phyloP scores from a whole-genome alignment of 2,797 vertebrate genomes.

The Parauchenoglanis ngamensis region DNA sequence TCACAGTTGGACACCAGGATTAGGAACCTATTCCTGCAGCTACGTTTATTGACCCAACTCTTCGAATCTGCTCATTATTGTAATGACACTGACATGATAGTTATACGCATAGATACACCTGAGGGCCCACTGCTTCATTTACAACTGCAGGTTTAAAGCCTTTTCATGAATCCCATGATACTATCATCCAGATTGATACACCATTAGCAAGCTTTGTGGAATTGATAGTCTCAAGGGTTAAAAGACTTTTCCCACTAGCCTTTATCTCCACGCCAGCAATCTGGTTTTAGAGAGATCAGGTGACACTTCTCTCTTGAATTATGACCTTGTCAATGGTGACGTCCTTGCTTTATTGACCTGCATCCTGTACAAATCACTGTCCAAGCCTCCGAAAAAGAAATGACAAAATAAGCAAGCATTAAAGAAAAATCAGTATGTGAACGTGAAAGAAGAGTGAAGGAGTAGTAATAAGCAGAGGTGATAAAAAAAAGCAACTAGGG shows the following conservation, averaged over 20 bases:
- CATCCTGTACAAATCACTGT: neutral
- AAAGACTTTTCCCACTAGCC: conserved; percentile 24
- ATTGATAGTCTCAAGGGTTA: neutral
- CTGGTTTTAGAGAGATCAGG: conserved; percentile 4
- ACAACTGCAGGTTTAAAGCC: neutral
- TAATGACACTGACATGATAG: neutral
- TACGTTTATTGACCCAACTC: conserved; percentile 2
- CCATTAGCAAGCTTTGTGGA: conserved; percentile 21
- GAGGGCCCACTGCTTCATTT: conserved; percentile 1
- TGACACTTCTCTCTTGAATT: conserved; percentile 23
- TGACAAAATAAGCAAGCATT: neutral
- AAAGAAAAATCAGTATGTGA: too few species aligned
- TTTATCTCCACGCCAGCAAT: conserved; percentile 26
- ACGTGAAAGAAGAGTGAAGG: neutral
- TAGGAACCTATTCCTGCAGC: neutral
- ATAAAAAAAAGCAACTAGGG: neutral
- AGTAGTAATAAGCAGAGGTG: neutral
- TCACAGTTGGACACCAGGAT: conserved; percentile 30
- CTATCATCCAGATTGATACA: conserved; percentile 16
- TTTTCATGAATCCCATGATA: conserved; percentile 26
- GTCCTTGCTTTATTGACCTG: conserved; percentile 17
- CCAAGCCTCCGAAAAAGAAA: neutral
- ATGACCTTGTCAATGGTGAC: conserved; percentile 18
- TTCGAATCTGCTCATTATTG: conserved; percentile 2
- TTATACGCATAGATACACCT: conserved; percentile 14